Conservation (phyloP, 2,888 invertebrate species). For the Mesochorus sp. region DNA sequence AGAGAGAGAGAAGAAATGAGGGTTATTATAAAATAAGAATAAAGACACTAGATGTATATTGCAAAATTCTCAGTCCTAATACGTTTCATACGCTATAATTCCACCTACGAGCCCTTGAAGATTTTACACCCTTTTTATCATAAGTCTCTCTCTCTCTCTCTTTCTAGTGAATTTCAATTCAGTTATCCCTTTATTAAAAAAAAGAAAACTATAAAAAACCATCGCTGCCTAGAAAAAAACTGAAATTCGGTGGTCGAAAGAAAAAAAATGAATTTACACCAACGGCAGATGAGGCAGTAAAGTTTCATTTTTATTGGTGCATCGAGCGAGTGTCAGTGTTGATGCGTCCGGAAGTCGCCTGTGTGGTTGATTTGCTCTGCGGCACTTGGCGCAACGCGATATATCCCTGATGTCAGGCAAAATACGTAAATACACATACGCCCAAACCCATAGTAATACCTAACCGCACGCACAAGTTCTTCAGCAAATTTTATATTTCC, state of each 20-base stretch:
- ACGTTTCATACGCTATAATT: slow-evolving; percentile 49
- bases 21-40: too few species aligned
- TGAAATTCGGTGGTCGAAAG: not conserved
- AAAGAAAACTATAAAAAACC: too few species aligned
- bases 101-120: not conserved
- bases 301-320: slow-evolving; percentile 35
- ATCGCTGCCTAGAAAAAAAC: not conserved
- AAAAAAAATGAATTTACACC: not conserved
- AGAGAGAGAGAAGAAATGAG: not conserved
- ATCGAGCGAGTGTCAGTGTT: slow-evolving; percentile 10
- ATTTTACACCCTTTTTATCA: not conserved
- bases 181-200: too few species aligned
- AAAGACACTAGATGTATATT: not conserved
- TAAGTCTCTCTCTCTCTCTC: too few species aligned
- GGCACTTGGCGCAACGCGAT: not conserved
- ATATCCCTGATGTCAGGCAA: not conserved
- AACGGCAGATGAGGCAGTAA: not conserved
- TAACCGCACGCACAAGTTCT: too few species aligned
- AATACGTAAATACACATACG: not conserved
- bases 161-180: too few species aligned
- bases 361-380: not conserved
- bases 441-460: too few species aligned
- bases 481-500: slow-evolving; percentile 49
- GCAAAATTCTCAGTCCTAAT: slow-evolving; percentile 26
- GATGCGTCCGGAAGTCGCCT: slow-evolving; percentile 36